phyloP scores from a whole-genome alignment of 2,797 vertebrate genomes.

The Amazonetta brasiliensis region DNA sequence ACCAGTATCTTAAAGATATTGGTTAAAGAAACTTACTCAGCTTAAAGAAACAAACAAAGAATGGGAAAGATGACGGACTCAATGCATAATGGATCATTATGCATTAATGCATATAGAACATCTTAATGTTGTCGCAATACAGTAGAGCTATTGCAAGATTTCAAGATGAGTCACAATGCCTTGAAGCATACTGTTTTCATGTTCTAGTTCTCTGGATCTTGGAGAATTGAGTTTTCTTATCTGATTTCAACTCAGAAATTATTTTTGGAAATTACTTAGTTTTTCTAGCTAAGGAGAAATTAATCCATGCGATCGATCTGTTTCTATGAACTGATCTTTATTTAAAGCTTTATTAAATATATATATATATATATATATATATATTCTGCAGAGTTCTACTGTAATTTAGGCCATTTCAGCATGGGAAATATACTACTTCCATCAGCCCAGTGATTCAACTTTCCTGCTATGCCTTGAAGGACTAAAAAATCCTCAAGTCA shows the following conservation, averaged over 20 bases:
- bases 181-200: background rate
- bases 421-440: background rate
- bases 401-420: background rate
- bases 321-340: background rate
- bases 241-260: background rate
- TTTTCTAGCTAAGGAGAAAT: background rate
- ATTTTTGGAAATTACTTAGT: background rate
- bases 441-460: background rate
- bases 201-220: background rate
- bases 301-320: background rate
- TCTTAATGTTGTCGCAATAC: background rate
- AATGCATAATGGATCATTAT: background rate
- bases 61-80: background rate
- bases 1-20: too few species aligned
- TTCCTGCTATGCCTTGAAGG: background rate
- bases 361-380: background rate
- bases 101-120: background rate
- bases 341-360: background rate
- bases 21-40: background rate
- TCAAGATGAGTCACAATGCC: background rate
- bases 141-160: background rate
- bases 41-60: background rate
- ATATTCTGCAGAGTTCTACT: background rate
- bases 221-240: background rate
- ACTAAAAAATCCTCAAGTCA: background rate